Evolutionary conservation across 2,113 vertebrate genomes (phyloP), one percentile per base, ranked within the genome.

Genomic region (Ceratotherium simum): DNA sequence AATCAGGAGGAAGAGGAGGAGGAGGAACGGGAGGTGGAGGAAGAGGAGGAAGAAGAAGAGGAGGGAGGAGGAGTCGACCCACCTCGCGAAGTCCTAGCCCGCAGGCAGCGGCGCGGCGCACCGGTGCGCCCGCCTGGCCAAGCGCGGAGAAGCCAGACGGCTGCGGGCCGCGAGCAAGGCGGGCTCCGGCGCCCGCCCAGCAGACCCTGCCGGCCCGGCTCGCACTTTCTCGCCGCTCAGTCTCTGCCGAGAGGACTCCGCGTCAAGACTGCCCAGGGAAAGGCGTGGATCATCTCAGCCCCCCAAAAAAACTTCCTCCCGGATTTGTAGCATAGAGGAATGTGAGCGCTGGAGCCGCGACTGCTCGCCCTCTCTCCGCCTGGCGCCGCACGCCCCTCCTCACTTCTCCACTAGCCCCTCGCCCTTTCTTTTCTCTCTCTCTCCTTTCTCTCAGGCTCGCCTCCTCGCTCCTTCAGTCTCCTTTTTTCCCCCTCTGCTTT

Each of bases 301-400:
- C 97, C 97, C 98, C 96, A 73, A 97, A 98, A 97, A 96, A 98
- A 98, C 98, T 98, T 98, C 98, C 98, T 99, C 98, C 98, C 85
- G 98, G 98, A 97, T 98, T 97, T 98, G 97, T 96, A 93, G 98
- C 98, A 98, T 98, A 98, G 98, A 98, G 98, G 98, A 98, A 98
- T 98, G 98, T 94, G 97, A 98, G 98, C 97, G 97, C 97, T 89
- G 75, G 96, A 98, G 96, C 96, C 97, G 46, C 83, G 11, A 31
- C 86, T 62, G 94, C 96, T 92, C 56, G 46, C 92, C 21, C 48
- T 76, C 93, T 90, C 96, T 90, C 85, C 84, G 80, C 90, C 93
- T 36, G 39, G 73, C 92, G 87, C 96, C 56, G 46, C 21, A 23
- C 29, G 93, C 97, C 97, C 96, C 96, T 92, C 96, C 93, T 96